These are phyloP conservation scores for Phrynocephalus vlangalii DNA, from an alignment of 2,797 vertebrate species.

Conservation along the genomic window DNA sequence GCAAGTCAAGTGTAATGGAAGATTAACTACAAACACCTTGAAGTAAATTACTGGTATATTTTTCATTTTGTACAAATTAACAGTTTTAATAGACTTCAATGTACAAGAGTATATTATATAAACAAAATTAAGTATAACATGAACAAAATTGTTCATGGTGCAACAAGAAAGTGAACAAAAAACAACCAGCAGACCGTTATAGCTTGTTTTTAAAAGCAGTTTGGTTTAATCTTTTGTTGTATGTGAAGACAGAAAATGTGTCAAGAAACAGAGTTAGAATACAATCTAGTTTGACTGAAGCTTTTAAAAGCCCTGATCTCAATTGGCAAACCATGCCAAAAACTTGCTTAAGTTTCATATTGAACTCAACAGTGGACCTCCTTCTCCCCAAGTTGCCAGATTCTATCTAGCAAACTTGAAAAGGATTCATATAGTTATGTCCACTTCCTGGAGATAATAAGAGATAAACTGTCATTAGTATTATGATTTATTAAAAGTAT, in stretches of 20 bases:
- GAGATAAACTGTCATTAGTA: not conserved
- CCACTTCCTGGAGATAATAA: not conserved
- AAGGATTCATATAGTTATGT: not conserved
- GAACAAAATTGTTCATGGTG: constrained; percentile 1
- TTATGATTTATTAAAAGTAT: too few relatives aligned
- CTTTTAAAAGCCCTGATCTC: not conserved
- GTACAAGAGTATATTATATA: not conserved
- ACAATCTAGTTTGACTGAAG: not conserved
- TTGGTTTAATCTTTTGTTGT: not conserved
- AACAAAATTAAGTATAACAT: not conserved
- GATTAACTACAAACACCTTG: constrained; percentile 31
- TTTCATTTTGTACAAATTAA: constrained; percentile 17
- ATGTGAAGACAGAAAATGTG: not conserved
- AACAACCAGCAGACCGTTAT: not conserved
- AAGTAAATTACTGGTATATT: constrained; percentile 13
- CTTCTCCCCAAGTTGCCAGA: not conserved
- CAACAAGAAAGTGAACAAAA: not conserved
- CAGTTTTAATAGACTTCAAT: constrained; percentile 5
- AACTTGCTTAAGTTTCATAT: not conserved
- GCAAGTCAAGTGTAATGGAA: constrained; percentile 34
- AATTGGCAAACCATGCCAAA: not conserved
- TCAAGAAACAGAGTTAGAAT: not conserved
- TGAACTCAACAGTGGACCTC: not conserved
- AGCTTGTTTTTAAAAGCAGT: constrained; percentile 1
- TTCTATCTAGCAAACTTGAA: not conserved